Evolutionary conservation across 2,888 invertebrate genomes (phyloP), one percentile per base, ranked within the genome.

Genomic region (Macaria liturata): DNA sequence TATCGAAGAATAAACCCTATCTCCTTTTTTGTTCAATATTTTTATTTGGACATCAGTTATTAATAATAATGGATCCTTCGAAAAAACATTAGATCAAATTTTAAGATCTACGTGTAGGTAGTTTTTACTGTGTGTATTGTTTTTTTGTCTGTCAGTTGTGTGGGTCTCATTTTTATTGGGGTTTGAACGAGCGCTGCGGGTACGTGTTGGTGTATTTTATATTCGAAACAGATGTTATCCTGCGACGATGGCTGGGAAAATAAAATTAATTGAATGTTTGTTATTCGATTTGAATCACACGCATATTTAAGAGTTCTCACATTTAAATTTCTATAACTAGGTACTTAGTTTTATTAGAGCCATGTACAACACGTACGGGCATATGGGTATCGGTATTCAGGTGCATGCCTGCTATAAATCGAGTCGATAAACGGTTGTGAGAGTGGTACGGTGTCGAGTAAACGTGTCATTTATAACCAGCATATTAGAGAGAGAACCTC

Each of bases 11-110:
- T 81, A 80, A 85, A 49, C 52, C 76, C 70, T 81, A 79, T 70
- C 80, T 72, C 68, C 80, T 83, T 86, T 81, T 84, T 83, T 75
- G 74, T 78, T 75, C 70, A 76, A 83, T 81, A 83, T 82, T 82
- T 86, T 88, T 88, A 88, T 91, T 89, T 88, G 84, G 88, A 89
- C 88, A 84, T 86, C 75, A 85, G 86, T 88, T 91, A 90, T 91
- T 91, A 91, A 84, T 89, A 88, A 88, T 90, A 88, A 88, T 89
- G 88, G 82, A 81, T 85, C 80, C 84, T 86, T 78, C 80, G 76
- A 81, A 80, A 20, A 20, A 81, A 82, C 81, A 85, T 88, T 86
- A 84, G 86, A 89, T 89, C 87, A 84, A 86, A 86, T 84, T 84
- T 88, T 81, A 82, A 90, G 88, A 88, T 91, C 81, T 81, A 80